Conservation (phyloP, 1,140 invertebrate species). For the Riptortus pedestris region DNA sequence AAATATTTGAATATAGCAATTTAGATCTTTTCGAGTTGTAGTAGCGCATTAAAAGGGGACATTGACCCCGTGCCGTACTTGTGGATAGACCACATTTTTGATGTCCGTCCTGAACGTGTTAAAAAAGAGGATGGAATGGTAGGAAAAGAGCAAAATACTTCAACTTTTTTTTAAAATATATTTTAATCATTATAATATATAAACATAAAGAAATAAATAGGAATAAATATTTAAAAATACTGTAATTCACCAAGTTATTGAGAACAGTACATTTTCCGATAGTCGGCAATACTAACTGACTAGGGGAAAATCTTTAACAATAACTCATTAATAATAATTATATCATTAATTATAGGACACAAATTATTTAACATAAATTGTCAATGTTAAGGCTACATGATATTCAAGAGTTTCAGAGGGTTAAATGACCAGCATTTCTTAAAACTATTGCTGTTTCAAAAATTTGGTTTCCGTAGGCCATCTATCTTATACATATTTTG, state of each 20-base stretch:
- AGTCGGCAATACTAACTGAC: conserved; percentile 7
- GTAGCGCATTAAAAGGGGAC: too few species aligned
- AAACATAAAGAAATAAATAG: conserved; percentile 24
- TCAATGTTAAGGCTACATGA: conserved; percentile 16
- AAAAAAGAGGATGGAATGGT: neutral
- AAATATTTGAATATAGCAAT: too few species aligned
- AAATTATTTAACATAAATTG: conserved; percentile 2
- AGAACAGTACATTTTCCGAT: conserved; percentile 5
- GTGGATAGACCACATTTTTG: too few species aligned
- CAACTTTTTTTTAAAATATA: neutral
- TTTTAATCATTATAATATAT: conserved; percentile 12
- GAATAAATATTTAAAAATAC: conserved; percentile 26
- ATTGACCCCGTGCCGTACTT: too few species aligned
- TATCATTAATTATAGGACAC: neutral
- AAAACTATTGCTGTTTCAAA: too few species aligned
- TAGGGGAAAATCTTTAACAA: conserved; percentile 9
- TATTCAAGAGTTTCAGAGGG: neutral
- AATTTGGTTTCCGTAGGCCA: too few species aligned
- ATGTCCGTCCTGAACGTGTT: too few species aligned
- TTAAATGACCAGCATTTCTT: too few species aligned
- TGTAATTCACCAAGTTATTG: conserved; percentile 20
- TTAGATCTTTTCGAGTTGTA: too few species aligned
- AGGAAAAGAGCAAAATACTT: too few species aligned
- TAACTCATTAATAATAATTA: conserved; percentile 2
- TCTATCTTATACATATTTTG: too few species aligned